Evolutionary conservation across 1,140 invertebrate species (phyloP).

Genomic region (Lepidurus apus): DNA sequence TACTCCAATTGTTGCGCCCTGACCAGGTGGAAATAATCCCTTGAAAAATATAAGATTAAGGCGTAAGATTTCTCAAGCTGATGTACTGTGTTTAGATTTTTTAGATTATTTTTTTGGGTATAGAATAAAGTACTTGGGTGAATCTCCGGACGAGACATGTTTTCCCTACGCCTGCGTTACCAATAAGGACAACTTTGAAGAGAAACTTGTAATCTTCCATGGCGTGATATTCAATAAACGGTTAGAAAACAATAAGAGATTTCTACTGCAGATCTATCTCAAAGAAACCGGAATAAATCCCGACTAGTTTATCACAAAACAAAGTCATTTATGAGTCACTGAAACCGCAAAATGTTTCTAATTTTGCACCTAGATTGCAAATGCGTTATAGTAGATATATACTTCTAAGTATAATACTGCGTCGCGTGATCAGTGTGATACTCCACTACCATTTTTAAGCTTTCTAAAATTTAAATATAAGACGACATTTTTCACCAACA

Average conservation of each 20-base stretch:
- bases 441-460: background rate
- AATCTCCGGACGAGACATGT: conserved; percentile 86
- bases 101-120: background rate
- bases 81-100: no score
- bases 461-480: background rate
- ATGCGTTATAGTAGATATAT: background rate
- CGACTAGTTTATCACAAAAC: background rate
- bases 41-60: conserved; percentile 44
- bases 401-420: background rate
- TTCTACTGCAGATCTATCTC: background rate
- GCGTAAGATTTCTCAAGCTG: background rate
- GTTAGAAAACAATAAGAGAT: background rate
- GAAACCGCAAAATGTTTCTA: background rate
- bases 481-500: background rate
- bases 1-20: conserved; percentile 98
- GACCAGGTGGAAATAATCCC: conserved; percentile 90
- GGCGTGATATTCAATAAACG: background rate
- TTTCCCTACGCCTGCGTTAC: conserved; percentile 92
- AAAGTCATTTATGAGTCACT: background rate
- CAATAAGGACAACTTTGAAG: conserved; percentile 94
- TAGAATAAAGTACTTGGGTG: conserved; percentile 57
- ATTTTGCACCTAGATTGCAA: background rate
- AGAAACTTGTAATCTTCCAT: conserved; percentile 99
- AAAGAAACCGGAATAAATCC: background rate
- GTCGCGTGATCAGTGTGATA: background rate